Evolutionary conservation across 2,113 vertebrate genomes (phyloP), one percentile per base, ranked within the genome.

Genomic region (Origma solitaria): DNA sequence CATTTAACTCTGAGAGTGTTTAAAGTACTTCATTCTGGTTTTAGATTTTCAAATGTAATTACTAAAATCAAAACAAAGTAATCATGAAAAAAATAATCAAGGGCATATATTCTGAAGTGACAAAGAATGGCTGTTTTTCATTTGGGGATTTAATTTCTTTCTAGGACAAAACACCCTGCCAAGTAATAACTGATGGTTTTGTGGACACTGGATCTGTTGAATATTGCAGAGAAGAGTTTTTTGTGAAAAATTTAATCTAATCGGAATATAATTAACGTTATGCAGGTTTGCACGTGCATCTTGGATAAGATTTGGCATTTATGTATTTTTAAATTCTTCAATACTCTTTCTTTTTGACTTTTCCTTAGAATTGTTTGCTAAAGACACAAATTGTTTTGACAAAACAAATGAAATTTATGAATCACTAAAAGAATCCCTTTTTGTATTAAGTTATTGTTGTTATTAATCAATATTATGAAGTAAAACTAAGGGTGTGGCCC

Each of bases 231-330:
- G 11, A 61, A 49, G 47, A 60, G 9, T 50, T 81, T 42, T 68
- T 20, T 58, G 50, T 49, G 44, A 62, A 84, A 83, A 57, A 23
- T 23, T 50, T 66, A 4, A 47, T 70, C 45, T 47, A 40, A 47
- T 50, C 38, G 53, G n/a, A n/a, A 73, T 73, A 25, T 31, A 70
- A 75, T 77, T 49, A 69, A 45, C 20, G 42, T 30, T 38, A 58
- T 20, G 28, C 28, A 51, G 9, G 22, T 65, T 75, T 82, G 7
- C 12, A 61, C 0, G 0, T 50, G 15, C n/a, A 35, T 73, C 22
- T 69, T 78, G 28, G 23, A 37, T 54, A 22, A 61, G 10, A 84
- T 31, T 45, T 17, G 57, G 3, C 15, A 45, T 57, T 83, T 53
- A 70, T 1, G 0, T 25, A 38, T 37, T 72, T 84, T 89, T 35